These are phyloP conservation scores for Epinotia nisella DNA, from an alignment of 2,888 invertebrate genomes.

Conservation along the genomic window DNA sequence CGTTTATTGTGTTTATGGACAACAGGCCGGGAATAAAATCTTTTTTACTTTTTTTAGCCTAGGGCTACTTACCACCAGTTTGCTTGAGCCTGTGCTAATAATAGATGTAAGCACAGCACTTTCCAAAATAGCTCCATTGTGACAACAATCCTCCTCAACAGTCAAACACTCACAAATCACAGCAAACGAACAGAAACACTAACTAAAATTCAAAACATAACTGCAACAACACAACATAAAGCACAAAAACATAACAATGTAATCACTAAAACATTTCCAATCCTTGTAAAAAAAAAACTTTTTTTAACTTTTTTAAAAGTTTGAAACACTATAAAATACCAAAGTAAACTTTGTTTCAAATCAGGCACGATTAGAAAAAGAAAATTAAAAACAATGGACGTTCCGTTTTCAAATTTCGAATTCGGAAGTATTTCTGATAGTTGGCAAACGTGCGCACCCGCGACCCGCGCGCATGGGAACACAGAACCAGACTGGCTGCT, in stretches of 20 bases:
- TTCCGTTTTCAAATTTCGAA: conserved; percentile 67
- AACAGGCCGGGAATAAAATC: conserved; percentile 19
- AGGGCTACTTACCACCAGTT: conserved; percentile 78
- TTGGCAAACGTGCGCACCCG: conserved; percentile 66
- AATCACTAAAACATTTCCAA: conserved; percentile 65
- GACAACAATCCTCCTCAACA: conserved; percentile 53
- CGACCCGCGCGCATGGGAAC: conserved; percentile 78
- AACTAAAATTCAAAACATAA: conserved; percentile 57
- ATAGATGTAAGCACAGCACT: conserved; percentile 68
- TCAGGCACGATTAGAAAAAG: conserved; percentile 48
- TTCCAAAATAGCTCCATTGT: conserved; percentile 78
- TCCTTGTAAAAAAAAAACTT: conserved; percentile 55
- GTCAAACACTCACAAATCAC: conserved; percentile 54
- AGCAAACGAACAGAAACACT: conserved; percentile 50
- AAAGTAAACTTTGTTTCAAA: conserved; percentile 60
- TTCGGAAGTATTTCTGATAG: conserved; percentile 67
- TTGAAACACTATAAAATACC: conserved; percentile 53
- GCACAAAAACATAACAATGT: conserved; percentile 69
- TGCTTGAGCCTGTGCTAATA: conserved; percentile 70
- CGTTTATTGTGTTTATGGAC: conserved; percentile 37
- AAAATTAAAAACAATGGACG: conserved; percentile 45
- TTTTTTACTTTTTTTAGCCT: conserved; percentile 32
- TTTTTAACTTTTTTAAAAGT: conserved; percentile 68
- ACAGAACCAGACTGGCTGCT: conserved; percentile 83
- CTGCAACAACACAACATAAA: conserved; percentile 64